Percentiles rank a stretch among this genome's conserved stretches.
phyloP scores from a whole-genome alignment of 2,888 invertebrate genomes.

The Phalangium opilio region DNA sequence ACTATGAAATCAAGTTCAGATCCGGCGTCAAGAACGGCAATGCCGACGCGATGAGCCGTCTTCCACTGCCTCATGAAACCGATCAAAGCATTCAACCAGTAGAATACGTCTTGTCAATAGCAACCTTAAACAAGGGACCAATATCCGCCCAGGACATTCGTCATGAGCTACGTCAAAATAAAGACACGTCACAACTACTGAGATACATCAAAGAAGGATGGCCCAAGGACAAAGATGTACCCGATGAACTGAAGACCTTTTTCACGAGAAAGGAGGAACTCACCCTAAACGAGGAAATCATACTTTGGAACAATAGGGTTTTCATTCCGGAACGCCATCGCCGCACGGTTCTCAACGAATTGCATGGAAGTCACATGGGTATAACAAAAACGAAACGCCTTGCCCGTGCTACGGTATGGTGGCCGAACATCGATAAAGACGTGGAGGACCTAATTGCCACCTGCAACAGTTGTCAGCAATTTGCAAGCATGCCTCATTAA shows the following conservation, averaged over 20 bases:
- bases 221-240: neutral
- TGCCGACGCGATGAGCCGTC: constrained; percentile 26
- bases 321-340: constrained; percentile 22
- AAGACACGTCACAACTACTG: neutral
- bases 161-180: neutral
- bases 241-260: neutral
- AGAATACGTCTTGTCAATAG: constrained; percentile 2
- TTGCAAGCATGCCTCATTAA: constrained; percentile 2
- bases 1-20: constrained; percentile 25
- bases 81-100: neutral
- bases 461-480: constrained; percentile 18
- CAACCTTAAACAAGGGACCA: constrained; percentile 3
- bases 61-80: constrained; percentile 6
- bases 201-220: neutral
- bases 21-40: constrained; percentile 24
- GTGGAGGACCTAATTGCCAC: constrained; percentile 16
- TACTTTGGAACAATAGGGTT: constrained; percentile 21
- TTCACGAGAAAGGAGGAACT: constrained; percentile 12
- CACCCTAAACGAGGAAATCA: constrained; percentile 19
- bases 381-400: constrained; percentile 23
- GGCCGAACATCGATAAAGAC: constrained; percentile 22
- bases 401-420: constrained; percentile 24
- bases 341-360: constrained; percentile 16
- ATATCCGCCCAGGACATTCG: constrained; percentile 1
- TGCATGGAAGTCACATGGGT: constrained; percentile 24